Conservation (phyloP, 2,888 invertebrate genomes). For the Stratiomys singularior region DNA sequence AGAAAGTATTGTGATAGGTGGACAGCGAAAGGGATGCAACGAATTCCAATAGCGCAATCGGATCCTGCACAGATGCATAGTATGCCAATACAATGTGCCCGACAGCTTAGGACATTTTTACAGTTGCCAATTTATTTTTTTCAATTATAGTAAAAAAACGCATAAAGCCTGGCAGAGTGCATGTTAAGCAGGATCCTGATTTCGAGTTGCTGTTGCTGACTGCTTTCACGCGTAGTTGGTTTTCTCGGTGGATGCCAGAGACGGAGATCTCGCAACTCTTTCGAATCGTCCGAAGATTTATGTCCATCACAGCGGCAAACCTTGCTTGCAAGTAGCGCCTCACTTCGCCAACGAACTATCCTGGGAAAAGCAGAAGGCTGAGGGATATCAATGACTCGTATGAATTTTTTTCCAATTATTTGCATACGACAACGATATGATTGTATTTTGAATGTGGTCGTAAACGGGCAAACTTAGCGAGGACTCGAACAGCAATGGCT, state of each 20-base stretch:
- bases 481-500: not conserved
- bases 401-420: slow-evolving; percentile 37
- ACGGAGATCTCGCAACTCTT: not conserved
- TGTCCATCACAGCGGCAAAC: slow-evolving; percentile 33
- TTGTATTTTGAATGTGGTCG: slow-evolving; percentile 42
- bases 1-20: not conserved
- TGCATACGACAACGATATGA: slow-evolving; percentile 41
- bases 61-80: slow-evolving; percentile 25
- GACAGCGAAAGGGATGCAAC: slow-evolving; percentile 12
- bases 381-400: slow-evolving; percentile 28
- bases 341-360: slow-evolving; percentile 3
- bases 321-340: not conserved
- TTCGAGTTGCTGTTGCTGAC: not conserved
- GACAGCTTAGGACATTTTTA: slow-evolving; percentile 28
- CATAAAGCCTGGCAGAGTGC: not conserved
- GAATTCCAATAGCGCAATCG: not conserved
- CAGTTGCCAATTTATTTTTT: slow-evolving; percentile 43
- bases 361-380: not conserved
- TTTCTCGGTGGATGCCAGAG: slow-evolving; percentile 1
- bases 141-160: slow-evolving; percentile 45
- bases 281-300: slow-evolving; percentile 15
- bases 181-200: not conserved
- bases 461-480: slow-evolving; percentile 6
- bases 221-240: slow-evolving; percentile 38
- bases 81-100: not conserved